Evolutionary conservation across 30 jellyfish, hydroid and myxozoan species (phyloP), one percentile per base, ranked within the genome.

Genomic region (Aurelia sp.): DNA sequence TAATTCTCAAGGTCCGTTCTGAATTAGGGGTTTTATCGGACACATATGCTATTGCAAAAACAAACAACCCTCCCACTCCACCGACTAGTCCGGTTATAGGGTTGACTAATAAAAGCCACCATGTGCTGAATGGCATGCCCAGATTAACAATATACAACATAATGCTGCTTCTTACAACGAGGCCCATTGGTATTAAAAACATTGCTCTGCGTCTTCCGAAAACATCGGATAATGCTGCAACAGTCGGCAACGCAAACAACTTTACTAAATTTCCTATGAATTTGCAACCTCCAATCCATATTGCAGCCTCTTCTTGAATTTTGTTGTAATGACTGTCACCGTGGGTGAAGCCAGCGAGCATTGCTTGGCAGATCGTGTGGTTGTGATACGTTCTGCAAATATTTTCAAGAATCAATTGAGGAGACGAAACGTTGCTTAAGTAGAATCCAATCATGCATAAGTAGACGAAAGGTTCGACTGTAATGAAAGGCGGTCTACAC

Each of bases 381-480:
- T 72, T 53, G 44, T 37, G 57, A 51, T 47, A 27, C 13, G 12
- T 53, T 44, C 69, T 8, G 83, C 83, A 72, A 6, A 65, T 65
- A 23, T 72, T 72, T 72, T 72, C 83, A 17, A 72, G 83, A 6
- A 72, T 72, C 83, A 72, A 59, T 11, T 72, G 83, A 31, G 83
- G 83, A 13, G 83, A 41, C 15, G 83, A 72, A 13, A 72, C 69
- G 65, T 41, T 44, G 69, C 83, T 72, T 40, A 72, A 66, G 69
- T 41, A 72, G 69, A 72, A 72, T 21, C 83, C 83, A 23, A 66
- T 72, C 83, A 50, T 72, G 83, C 83, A 72, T 1, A 72, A 8
- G 53, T 72, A 72, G 40, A 72, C 71, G 69, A 72, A 72, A 4
- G 83, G 83, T 66, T 72, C 83, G 58, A 72, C 83, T 10, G 83